Evolutionary conservation across 2,888 invertebrate species (phyloP), one percentile per base, ranked within the genome.

Genomic region (Disparrhopalites patrizii): DNA sequence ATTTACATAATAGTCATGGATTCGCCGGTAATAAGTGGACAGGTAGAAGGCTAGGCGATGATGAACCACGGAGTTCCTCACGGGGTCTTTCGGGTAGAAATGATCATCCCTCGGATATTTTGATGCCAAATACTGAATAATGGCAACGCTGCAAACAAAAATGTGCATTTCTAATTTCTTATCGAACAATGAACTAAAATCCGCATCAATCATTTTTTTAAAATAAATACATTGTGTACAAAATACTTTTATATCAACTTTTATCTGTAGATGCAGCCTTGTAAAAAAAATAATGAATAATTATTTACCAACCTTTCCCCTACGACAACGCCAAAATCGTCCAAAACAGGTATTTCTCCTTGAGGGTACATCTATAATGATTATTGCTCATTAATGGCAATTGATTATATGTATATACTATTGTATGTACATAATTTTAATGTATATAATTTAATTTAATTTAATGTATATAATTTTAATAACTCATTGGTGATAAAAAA

Each of bases 41-140:
- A 90, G 81, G 77, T 90, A 89, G 79, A 91, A 91, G 76, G 87
- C 87, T 30, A 91, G 80, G 7, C 89, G 83, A 73, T 90, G 90
- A 79, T 91, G 90, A 1, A 91, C 85, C 57, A 88, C 78, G 0
- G 90, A 89, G 70, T 90, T 84, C 25, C 82, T 77, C 78, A 84
- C 83, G 0, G 87, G 82, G 30, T 63, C 40, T 72, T 83, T 85
- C 0, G 91, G 91, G 77, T 91, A 91, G 0, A 91, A 78, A 5
- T 81, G 78, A 10, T 84, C 84, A 13, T 83, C 82, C 28, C 84
- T 85, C 36, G 82, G 83, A 76, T 89, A 91, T 78, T 88, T 87
- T 70, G 90, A 90, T 58, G 87, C 88, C 64, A 91, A 79, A 77
- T 91, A 91, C 79, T 87, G 86, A 23, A 83, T 77, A 72, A 85